These are phyloP conservation scores for Microcebus ravelobensis DNA, from an alignment of 2,113 vertebrate species.

Conservation along the genomic window DNA sequence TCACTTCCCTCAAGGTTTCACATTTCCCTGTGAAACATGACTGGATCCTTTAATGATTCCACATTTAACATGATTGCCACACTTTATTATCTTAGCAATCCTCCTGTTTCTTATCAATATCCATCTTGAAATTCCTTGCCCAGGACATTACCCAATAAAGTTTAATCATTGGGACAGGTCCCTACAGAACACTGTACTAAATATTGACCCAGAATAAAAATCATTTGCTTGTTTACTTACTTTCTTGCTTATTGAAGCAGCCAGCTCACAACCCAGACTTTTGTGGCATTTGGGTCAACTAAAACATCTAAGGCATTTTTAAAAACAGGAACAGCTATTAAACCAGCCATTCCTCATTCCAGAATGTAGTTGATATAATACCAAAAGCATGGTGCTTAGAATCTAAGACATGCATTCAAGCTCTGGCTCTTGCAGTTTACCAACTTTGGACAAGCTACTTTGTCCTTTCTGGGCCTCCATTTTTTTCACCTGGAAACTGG, in stretches of 20 bases:
- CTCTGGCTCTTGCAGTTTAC: background rate
- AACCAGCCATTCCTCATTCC: background rate
- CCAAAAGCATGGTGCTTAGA: background rate
- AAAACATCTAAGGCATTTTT: background rate
- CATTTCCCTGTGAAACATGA: background rate
- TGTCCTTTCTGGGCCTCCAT: background rate
- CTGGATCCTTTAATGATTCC: background rate
- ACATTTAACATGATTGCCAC: constrained; percentile 16
- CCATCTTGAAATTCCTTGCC: background rate
- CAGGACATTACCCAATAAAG: background rate
- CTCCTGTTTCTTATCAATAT: background rate
- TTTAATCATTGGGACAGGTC: background rate
- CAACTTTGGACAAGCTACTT: background rate
- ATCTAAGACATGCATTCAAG: background rate
- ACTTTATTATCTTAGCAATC: background rate
- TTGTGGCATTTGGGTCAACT: background rate
- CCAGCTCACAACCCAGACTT: background rate
- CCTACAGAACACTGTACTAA: background rate
- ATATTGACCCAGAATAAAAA: constrained; percentile 11
- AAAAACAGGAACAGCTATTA: background rate
- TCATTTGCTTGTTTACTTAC: background rate
- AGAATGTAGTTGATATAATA: background rate
- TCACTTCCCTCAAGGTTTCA: background rate
- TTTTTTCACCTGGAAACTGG: background rate
- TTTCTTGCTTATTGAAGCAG: constrained; percentile 10